These are phyloP conservation scores for Phytoseiulus persimilis DNA, from an alignment of 2,888 invertebrate species.

Conservation along the genomic window DNA sequence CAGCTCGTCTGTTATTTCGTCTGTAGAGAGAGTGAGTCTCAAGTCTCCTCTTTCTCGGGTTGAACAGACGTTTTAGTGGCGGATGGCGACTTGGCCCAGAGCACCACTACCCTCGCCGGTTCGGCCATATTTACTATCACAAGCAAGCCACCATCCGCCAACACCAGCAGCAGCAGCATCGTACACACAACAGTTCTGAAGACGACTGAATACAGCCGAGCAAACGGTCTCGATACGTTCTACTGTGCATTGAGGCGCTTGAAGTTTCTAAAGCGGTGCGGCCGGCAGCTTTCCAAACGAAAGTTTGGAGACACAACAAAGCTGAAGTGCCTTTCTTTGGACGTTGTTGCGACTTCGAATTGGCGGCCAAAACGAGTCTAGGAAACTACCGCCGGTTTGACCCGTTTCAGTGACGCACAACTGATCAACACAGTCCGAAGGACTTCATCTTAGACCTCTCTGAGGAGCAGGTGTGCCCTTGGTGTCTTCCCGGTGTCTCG, in stretches of 20 bases:
- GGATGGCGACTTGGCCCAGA: background rate
- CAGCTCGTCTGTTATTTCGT: background rate
- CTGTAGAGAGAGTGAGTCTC: background rate
- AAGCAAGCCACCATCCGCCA: background rate
- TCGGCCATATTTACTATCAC: background rate
- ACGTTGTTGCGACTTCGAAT: background rate
- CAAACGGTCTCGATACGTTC: background rate
- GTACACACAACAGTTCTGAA: background rate
- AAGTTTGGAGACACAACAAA: background rate
- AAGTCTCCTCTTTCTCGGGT: background rate
- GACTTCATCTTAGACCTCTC: background rate
- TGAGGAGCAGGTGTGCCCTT: background rate
- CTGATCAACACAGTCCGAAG: background rate
- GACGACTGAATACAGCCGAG: background rate
- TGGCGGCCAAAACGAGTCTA: background rate
- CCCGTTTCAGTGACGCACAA: constrained; percentile 5
- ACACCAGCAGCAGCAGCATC: background rate
- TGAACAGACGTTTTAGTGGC: background rate
- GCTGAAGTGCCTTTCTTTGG: background rate
- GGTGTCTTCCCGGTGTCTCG: background rate
- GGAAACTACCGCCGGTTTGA: background rate
- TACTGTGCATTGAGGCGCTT: background rate
- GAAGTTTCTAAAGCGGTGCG: background rate
- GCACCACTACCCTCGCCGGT: background rate
- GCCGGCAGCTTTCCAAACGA: background rate